Percentiles rank a stretch among this genome's conserved stretches.
These are phyloP conservation scores for Pedetes capensis DNA, from an alignment of 2,113 vertebrate species.

Conservation along the genomic window DNA sequence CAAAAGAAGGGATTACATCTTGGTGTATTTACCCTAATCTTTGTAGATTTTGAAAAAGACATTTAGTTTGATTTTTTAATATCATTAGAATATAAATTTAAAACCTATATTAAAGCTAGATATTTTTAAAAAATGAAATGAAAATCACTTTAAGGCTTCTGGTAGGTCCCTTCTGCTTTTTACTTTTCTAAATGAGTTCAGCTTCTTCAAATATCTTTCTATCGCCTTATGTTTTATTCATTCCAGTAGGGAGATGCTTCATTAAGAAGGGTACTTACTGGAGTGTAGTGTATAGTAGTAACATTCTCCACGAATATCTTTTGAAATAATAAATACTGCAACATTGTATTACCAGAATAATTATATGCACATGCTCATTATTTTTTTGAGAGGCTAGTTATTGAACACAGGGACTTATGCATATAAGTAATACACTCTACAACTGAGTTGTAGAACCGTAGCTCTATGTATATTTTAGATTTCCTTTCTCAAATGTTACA, in stretches of 20 bases:
- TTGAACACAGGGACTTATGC: neutral
- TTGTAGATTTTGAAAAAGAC: neutral
- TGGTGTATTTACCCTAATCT: neutral
- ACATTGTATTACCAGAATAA: neutral
- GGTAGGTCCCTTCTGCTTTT: neutral
- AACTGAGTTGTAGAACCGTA: neutral
- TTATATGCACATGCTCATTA: neutral
- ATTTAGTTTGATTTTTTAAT: neutral
- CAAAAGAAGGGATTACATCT: neutral
- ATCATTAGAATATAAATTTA: slow-evolving; percentile 3
- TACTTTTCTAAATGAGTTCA: neutral
- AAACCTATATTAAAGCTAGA: neutral
- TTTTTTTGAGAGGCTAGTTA: neutral
- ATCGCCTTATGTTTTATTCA: neutral
- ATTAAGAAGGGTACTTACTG: neutral
- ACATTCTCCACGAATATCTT: neutral
- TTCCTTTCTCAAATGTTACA: neutral
- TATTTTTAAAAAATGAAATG: neutral
- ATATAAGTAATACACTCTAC: neutral
- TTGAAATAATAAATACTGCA: neutral
- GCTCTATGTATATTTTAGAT: neutral
- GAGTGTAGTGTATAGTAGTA: neutral
- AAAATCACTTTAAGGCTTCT: neutral
- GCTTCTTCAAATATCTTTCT: neutral
- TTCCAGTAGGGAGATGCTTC: neutral